phyloP scores from a whole-genome alignment of 2,113 vertebrate species.

The Morone saxatilis region DNA sequence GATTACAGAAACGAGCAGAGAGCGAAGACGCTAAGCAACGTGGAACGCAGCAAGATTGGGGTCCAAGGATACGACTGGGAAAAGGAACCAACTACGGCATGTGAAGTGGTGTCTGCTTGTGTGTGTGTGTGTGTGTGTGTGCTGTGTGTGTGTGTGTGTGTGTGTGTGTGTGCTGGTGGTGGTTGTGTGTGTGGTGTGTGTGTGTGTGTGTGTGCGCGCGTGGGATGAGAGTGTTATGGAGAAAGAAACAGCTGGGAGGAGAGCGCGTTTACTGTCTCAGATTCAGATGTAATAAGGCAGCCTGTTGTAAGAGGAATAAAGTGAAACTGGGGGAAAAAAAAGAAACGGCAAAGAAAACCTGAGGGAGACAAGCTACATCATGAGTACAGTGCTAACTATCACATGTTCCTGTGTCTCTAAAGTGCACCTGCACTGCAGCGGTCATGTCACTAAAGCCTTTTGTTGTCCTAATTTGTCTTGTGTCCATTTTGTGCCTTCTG shows the following conservation, averaged over 20 bases:
- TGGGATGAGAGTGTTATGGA: slow-evolving; percentile 53
- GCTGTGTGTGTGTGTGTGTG: slow-evolving; percentile 26
- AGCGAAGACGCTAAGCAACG: too few relatives aligned
- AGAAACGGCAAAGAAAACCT: slow-evolving; percentile 53
- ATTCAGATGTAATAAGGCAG: slow-evolving; percentile 70
- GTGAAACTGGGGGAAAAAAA: not conserved
- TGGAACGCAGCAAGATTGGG: too few relatives aligned
- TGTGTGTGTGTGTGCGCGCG: slow-evolving; percentile 29
- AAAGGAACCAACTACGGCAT: too few relatives aligned
- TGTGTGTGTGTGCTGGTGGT: slow-evolving; percentile 36
- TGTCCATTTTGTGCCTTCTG: slow-evolving; percentile 26
- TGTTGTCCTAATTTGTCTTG: not conserved
- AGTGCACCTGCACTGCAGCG: slow-evolving; percentile 44
- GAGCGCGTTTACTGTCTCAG: slow-evolving; percentile 56
- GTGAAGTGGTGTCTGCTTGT: too few relatives aligned
- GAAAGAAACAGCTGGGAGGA: slow-evolving; percentile 75
- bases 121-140: slow-evolving; percentile 21
- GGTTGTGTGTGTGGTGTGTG: slow-evolving; percentile 25
- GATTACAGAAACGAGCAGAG: too few relatives aligned
- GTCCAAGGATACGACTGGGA: too few relatives aligned
- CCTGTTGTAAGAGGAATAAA: slow-evolving; percentile 63
- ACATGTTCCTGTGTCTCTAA: slow-evolving; percentile 50
- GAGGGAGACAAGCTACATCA: slow-evolving; percentile 69
- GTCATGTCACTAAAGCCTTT: slow-evolving; percentile 34
- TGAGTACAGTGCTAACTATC: slow-evolving; percentile 42